A percentile compares a stretch with the other conserved stretches of the same genome.
phyloP scores from a whole-genome alignment of 2,888 invertebrate species.

The Sarcophaga carnaria region DNA sequence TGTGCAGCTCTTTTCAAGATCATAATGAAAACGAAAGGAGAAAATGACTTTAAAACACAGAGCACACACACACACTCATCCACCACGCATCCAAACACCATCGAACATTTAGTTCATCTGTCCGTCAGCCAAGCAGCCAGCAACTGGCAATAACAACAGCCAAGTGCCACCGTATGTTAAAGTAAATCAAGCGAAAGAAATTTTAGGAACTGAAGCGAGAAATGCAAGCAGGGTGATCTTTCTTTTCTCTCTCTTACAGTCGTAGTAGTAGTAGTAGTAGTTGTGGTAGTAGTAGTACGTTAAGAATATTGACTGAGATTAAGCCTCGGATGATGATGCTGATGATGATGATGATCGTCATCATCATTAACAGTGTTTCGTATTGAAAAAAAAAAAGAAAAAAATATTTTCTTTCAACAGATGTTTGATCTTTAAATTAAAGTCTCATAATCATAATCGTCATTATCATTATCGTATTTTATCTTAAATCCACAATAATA shows the following conservation, averaged over 20 bases:
- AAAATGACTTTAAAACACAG: conserved; percentile 58
- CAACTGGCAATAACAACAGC: conserved; percentile 19
- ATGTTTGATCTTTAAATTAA: conserved; percentile 34
- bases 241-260: background rate
- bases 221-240: background rate
- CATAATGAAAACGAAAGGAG: conserved; percentile 69
- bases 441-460: conserved; percentile 24
- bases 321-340: conserved; percentile 44
- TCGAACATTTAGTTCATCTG: background rate
- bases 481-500: background rate
- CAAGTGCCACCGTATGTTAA: conserved; percentile 67
- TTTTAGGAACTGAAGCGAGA: conserved; percentile 8
- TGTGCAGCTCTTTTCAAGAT: conserved; percentile 48
- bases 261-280: background rate
- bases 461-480: conserved; percentile 2
- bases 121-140: background rate
- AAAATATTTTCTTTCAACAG: conserved; percentile 30
- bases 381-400: too few relatives aligned
- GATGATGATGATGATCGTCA: conserved; percentile 6
- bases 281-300: conserved; percentile 30
- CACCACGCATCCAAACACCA: background rate
- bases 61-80: background rate
- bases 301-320: conserved; percentile 64
- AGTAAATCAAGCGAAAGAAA: conserved; percentile 53
- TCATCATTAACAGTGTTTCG: conserved; percentile 8